These are phyloP conservation scores for Sabatieria punctata DNA, from an alignment of 2,888 invertebrate species.

Conservation along the genomic window DNA sequence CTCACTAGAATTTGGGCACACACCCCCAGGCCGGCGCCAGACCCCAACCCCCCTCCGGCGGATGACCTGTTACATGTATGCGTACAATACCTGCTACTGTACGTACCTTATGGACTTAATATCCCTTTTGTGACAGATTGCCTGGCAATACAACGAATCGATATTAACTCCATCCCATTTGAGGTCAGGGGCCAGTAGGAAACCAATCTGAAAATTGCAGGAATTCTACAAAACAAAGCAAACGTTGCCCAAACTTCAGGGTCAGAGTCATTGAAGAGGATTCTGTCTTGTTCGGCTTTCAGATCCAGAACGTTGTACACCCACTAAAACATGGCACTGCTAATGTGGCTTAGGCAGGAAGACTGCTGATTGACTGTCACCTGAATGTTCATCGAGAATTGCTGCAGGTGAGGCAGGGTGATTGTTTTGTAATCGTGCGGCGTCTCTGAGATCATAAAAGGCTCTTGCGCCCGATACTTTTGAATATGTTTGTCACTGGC, in stretches of 20 bases:
- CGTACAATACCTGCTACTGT: too few species aligned
- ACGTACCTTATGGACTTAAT: conserved; percentile 55
- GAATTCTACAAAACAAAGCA: too few species aligned
- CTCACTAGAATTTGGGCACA: too few species aligned
- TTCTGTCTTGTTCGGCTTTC: conserved; percentile 67
- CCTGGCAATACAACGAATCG: conserved; percentile 68
- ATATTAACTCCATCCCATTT: conserved; percentile 70
- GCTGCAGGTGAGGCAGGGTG: conserved; percentile 59
- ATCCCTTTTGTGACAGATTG: conserved; percentile 52
- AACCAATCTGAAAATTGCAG: too few species aligned
- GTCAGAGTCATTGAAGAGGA: conserved; percentile 62
- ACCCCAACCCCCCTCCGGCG: too few species aligned
- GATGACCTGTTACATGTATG: too few species aligned
- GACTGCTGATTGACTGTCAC: too few species aligned
- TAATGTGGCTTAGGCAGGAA: too few species aligned
- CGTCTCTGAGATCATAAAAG: conserved; percentile 64
- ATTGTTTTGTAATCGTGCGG: conserved; percentile 57
- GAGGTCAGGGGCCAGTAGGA: conserved; percentile 73
- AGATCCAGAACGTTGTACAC: conserved; percentile 86
- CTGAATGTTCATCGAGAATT: too few species aligned
- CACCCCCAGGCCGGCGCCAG: too few species aligned
- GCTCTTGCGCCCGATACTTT: conserved; percentile 59
- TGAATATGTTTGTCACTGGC: conserved; percentile 77
- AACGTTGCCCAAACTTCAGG: too few species aligned
- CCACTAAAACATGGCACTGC: too few species aligned